These are phyloP conservation scores for Netelia fuscicornis DNA, from an alignment of 2,888 invertebrate genomes.

Conservation along the genomic window DNA sequence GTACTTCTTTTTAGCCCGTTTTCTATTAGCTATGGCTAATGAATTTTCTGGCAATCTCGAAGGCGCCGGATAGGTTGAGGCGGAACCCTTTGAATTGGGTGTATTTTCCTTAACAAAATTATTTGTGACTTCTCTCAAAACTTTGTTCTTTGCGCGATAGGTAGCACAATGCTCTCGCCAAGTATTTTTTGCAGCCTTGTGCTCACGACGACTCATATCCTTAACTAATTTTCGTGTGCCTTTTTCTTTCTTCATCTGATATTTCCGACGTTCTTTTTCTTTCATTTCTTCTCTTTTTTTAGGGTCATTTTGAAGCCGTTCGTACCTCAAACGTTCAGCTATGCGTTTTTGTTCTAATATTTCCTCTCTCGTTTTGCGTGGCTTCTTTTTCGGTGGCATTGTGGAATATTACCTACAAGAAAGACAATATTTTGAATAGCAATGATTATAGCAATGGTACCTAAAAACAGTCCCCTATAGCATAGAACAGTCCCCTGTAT, in stretches of 20 bases:
- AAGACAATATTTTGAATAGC: conserved; percentile 30
- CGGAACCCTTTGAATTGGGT: neutral
- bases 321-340: conserved; percentile 52
- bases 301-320: conserved; percentile 55
- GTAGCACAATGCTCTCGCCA: conserved; percentile 47
- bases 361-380: conserved; percentile 44
- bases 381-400: conserved; percentile 40
- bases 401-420: conserved; percentile 23
- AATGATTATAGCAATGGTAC: neutral
- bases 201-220: conserved; percentile 55
- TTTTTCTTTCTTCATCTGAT: conserved; percentile 56
- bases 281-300: conserved; percentile 49
- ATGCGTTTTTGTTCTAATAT: conserved; percentile 51
- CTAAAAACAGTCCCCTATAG: conserved; percentile 35
- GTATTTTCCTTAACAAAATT: neutral
- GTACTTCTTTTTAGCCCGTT: no score
- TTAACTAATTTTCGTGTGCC: conserved; percentile 50
- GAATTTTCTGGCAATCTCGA: neutral
- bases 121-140: conserved; percentile 5
- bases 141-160: conserved; percentile 18
- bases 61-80: conserved; percentile 2
- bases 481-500: no score
- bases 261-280: neutral
- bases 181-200: conserved; percentile 39
- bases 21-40: neutral